Conservation (phyloP, 2,797 vertebrate species). For the Rousettus madagascariensis region DNA sequence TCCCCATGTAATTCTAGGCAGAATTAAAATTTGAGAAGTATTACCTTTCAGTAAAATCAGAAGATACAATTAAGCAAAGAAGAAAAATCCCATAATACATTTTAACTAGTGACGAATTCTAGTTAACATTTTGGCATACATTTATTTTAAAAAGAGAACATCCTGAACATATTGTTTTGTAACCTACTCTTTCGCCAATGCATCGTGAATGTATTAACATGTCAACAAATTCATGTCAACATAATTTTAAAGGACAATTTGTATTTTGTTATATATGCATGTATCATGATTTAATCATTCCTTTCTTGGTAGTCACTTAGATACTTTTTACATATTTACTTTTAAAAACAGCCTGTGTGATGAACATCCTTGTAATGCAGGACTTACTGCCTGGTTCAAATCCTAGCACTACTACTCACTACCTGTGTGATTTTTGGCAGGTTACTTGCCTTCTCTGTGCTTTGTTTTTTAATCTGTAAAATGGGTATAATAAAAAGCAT, state of each 20-base stretch:
- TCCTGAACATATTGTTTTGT: background rate
- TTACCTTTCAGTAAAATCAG: background rate
- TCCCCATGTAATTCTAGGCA: background rate
- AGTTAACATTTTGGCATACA: background rate
- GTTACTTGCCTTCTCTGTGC: background rate
- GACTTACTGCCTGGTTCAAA: background rate
- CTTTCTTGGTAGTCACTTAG: background rate
- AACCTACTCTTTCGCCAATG: background rate
- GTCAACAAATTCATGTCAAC: background rate
- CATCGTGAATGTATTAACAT: background rate
- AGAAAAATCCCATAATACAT: background rate
- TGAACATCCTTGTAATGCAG: background rate
- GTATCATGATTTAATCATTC: background rate
- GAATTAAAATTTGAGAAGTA: background rate
- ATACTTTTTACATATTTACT: background rate
- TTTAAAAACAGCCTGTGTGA: background rate
- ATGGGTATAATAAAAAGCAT: background rate
- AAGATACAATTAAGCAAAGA: background rate
- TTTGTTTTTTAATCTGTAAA: constrained; percentile 34
- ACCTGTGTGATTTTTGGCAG: background rate
- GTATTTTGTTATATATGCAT: background rate
- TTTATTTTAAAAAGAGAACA: background rate
- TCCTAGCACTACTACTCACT: background rate
- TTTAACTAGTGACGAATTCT: background rate
- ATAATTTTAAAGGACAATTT: background rate